Evolutionary conservation across 2,797 vertebrate species (phyloP).

Genomic region (Microcaecilia unicolor): DNA sequence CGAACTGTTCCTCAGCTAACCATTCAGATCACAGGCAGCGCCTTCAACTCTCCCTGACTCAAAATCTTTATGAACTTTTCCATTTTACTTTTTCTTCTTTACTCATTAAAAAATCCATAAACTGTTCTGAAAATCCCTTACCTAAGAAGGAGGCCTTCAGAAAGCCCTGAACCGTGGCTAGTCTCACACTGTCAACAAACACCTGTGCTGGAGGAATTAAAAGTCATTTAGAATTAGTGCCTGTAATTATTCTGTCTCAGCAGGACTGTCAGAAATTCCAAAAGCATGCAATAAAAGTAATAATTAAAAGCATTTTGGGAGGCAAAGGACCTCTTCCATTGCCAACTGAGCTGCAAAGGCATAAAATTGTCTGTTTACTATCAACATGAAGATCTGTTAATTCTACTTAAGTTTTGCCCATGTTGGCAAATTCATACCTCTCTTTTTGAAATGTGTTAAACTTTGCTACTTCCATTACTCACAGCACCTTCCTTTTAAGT

Average conservation of each 20-base stretch:
- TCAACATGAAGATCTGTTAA: not conserved
- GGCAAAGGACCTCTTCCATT: fast-evolving
- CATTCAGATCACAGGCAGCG: fast-evolving
- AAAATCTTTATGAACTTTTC: not conserved
- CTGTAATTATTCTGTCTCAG: not conserved
- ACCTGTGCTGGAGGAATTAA: slow-evolving; percentile 1
- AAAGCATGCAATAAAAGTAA: not conserved
- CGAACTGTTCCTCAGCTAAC: not conserved
- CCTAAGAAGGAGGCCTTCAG: too few species aligned
- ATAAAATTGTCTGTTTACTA: not conserved
- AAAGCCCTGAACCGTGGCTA: not conserved
- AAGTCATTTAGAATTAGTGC: slow-evolving; percentile 4
- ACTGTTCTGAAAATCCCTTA: not conserved
- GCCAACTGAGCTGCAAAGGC: not conserved
- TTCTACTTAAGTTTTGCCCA: fast-evolving
- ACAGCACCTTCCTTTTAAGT: fast-evolving
- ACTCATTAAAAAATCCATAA: fast-evolving
- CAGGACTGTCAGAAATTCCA: slow-evolving; percentile 2
- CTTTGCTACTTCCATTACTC: fast-evolving
- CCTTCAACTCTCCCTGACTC: not conserved
- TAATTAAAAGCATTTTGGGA: not conserved
- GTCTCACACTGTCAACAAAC: not conserved
- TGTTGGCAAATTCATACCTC: fast-evolving
- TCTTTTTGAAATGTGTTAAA: fast-evolving
- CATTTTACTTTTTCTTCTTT: not conserved